phyloP scores from a whole-genome alignment of 1,140 invertebrate species.

The Argopecten irradians region DNA sequence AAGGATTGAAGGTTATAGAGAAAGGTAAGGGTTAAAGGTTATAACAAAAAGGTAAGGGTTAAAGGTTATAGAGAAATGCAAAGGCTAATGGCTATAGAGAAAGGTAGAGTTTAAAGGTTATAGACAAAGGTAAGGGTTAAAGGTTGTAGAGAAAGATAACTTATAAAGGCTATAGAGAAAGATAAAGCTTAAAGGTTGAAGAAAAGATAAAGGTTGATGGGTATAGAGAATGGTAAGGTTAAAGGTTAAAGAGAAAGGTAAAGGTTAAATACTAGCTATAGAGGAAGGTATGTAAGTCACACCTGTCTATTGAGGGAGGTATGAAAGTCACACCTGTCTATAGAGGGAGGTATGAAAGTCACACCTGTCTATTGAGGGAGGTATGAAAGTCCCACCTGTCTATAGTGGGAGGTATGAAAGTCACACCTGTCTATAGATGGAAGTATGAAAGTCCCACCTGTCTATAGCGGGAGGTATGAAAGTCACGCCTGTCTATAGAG shows the following conservation, averaged over 20 bases:
- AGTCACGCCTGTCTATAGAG: too few relatives aligned
- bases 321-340: too few relatives aligned
- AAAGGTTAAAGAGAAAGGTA: neutral
- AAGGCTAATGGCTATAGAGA: slow-evolving; percentile 39
- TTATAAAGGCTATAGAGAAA: too few relatives aligned
- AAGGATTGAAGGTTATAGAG: neutral
- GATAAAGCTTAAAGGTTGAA: neutral
- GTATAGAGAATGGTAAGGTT: neutral
- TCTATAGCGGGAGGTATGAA: too few relatives aligned
- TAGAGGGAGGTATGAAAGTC: too few relatives aligned
- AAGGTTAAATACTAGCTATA: neutral
- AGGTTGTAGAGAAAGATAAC: neutral
- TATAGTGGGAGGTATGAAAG: too few relatives aligned
- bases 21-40: neutral
- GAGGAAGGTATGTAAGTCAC: neutral
- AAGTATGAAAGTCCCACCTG: too few relatives aligned
- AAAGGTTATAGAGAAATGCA: neutral
- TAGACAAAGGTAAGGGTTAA: neutral
- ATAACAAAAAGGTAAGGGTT: neutral
- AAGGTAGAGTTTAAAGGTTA: slow-evolving; percentile 14
- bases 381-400: too few relatives aligned
- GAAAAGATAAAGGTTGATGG: neutral
- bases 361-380: too few relatives aligned
- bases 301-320: too few relatives aligned
- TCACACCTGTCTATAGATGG: too few relatives aligned